These are phyloP conservation scores for Sarcophilus harrisii DNA, from an alignment of 2,797 vertebrate genomes.

Conservation along the genomic window DNA sequence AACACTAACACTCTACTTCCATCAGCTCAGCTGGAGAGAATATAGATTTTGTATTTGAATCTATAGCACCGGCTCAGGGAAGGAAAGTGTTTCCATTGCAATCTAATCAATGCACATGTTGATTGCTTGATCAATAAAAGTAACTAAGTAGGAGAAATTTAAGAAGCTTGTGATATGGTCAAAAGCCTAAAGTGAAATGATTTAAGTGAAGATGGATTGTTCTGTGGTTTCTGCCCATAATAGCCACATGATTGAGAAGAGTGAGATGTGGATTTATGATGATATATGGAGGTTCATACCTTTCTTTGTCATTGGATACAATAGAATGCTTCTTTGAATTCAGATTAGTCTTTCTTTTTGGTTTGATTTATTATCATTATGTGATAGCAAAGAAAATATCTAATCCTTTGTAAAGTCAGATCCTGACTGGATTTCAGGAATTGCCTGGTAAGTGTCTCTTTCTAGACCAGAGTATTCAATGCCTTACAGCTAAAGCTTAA, in stretches of 20 bases:
- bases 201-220: constrained; percentile 14
- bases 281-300: background rate
- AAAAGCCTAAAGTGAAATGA: constrained; percentile 29
- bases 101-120: constrained; percentile 10
- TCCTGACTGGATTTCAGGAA: background rate
- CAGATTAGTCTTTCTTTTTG: background rate
- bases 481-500: background rate
- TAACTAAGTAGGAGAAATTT: constrained; percentile 40
- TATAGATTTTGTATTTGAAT: background rate
- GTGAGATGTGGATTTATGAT: background rate
- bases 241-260: constrained; percentile 13
- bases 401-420: background rate
- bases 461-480: background rate
- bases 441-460: background rate
- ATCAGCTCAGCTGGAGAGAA: background rate
- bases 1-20: background rate
- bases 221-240: background rate
- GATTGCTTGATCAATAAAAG: constrained; percentile 55
- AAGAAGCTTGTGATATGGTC: constrained; percentile 23
- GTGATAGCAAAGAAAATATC: constrained; percentile 33
- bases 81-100: constrained; percentile 3
- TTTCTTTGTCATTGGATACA: background rate
- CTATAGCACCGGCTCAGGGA: background rate
- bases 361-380: constrained; percentile 7
- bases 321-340: background rate